phyloP scores from a whole-genome alignment of 2,113 vertebrate species.

The Dinomys branickii region DNA sequence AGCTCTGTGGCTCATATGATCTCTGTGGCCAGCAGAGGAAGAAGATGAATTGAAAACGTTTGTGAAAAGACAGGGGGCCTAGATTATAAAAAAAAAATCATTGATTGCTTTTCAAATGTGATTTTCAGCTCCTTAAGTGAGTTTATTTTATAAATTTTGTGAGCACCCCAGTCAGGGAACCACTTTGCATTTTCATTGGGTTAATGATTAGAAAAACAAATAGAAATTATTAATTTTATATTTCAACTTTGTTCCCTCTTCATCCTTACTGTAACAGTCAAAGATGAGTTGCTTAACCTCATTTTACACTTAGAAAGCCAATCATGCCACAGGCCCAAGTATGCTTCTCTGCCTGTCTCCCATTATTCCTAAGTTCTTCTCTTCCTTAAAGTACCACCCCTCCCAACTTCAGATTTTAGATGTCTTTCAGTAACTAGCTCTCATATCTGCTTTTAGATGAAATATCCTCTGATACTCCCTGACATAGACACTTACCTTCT shows the following conservation, averaged over 20 bases:
- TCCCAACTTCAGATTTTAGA: neutral
- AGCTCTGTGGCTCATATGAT: neutral
- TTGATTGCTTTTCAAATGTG: neutral
- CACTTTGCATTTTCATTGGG: neutral
- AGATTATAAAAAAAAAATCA: neutral
- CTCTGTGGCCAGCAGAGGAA: neutral
- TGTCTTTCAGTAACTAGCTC: neutral
- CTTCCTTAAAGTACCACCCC: neutral
- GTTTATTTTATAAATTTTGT: neutral
- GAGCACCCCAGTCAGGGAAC: neutral
- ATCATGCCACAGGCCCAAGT: neutral
- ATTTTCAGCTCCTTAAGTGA: neutral
- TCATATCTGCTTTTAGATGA: neutral
- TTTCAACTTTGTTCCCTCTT: neutral
- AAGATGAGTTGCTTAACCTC: neutral
- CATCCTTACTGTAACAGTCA: neutral
- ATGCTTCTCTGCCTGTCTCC: neutral
- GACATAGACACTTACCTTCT: neutral
- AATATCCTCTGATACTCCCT: neutral
- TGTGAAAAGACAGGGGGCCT: neutral
- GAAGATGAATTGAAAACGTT: neutral
- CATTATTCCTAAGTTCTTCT: neutral
- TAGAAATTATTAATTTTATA: neutral
- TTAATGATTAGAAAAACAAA: neutral
- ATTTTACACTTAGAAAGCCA: neutral